phyloP scores from a whole-genome alignment of 2,797 vertebrate genomes.

The Morus bassanus region DNA sequence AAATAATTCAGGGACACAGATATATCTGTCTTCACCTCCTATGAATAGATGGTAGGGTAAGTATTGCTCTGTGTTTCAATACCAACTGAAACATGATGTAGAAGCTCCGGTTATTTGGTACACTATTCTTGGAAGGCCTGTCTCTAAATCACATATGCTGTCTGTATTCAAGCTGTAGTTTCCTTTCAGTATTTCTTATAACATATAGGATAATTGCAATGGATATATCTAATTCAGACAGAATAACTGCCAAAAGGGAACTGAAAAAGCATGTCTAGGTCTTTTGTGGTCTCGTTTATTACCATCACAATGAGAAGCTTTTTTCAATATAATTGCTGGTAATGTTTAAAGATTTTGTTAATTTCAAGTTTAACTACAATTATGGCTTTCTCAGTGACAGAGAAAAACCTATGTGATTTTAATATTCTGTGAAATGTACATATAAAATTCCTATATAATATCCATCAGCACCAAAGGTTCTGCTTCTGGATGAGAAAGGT shows the following conservation, averaged over 20 bases:
- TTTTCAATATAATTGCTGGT: background rate
- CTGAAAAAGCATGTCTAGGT: background rate
- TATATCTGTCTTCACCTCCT: background rate
- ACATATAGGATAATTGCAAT: background rate
- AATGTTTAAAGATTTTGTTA: background rate
- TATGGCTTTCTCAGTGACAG: background rate
- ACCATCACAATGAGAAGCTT: background rate
- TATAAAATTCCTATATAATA: background rate
- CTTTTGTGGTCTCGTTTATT: background rate
- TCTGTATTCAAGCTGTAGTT: background rate
- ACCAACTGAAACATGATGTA: rapidly evolving
- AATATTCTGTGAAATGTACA: background rate
- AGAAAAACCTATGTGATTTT: background rate
- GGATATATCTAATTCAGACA: background rate
- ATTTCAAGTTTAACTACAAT: background rate
- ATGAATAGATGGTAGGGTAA: background rate
- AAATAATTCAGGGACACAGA: background rate
- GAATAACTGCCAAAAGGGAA: background rate
- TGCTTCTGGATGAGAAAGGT: background rate
- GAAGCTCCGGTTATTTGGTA: background rate
- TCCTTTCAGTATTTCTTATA: background rate
- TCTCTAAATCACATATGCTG: background rate
- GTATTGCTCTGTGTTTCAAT: background rate
- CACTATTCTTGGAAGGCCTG: background rate
- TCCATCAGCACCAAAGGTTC: background rate